A percentile compares a stretch with the other conserved stretches of the same genome.
phyloP scores from a whole-genome alignment of 2,888 invertebrate species.

The Ellobium chinense region DNA sequence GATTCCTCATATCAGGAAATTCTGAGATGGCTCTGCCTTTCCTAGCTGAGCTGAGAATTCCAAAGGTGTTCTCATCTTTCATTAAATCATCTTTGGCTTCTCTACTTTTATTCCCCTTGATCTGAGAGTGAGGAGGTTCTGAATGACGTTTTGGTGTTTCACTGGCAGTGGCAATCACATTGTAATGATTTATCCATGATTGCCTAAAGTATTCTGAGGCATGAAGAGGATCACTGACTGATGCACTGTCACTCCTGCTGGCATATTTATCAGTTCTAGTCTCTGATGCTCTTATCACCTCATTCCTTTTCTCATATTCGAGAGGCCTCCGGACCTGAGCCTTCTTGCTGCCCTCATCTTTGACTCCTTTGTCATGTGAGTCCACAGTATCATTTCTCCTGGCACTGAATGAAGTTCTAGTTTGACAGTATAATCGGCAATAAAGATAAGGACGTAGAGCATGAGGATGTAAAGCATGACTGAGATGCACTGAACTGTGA shows the following conservation, averaged over 20 bases:
- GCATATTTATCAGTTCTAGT: no score
- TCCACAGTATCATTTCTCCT: neutral
- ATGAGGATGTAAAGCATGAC: no score
- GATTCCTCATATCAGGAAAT: slow-evolving; percentile 1
- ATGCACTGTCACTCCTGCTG: no score
- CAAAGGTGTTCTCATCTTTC: slow-evolving; percentile 4
- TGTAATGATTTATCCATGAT: slow-evolving; percentile 20
- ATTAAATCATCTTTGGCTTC: neutral
- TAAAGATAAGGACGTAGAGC: neutral
- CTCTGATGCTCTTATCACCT: no score
- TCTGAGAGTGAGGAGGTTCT: neutral
- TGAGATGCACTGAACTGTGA: neutral
- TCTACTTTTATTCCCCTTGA: neutral
- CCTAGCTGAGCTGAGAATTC: neutral
- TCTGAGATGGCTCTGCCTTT: no score
- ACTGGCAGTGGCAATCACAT: neutral
- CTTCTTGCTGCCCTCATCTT: neutral
- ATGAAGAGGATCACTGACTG: no score
- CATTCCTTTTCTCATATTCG: no score
- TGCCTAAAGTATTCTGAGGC: slow-evolving; percentile 9
- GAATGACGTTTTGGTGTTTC: neutral
- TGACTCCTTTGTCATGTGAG: neutral
- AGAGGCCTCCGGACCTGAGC: neutral
- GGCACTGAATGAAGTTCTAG: neutral
- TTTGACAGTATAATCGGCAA: neutral